Evolutionary conservation across 1,140 invertebrate genomes (phyloP), one percentile per base, ranked within the genome.

Genomic region (Diabrotica virgifera): DNA sequence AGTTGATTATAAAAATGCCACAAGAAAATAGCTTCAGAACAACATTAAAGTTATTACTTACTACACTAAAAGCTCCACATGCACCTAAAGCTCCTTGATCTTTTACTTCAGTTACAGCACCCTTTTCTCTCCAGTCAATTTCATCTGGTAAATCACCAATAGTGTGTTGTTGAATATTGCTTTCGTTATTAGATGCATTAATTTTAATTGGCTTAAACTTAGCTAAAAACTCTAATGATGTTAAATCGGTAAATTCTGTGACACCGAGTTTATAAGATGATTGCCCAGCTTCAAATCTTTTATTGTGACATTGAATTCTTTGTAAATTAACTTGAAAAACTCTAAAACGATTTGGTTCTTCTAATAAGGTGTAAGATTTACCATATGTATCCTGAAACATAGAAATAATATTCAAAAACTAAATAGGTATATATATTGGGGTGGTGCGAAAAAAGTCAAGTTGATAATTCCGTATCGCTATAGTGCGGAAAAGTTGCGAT

Each of bases 241-340:
- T 59, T 13, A 11, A n/a, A 14, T 59, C 57, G 11, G 57, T 50
- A n/a, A 59, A 59, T 50, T 59, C 24, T 6, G 35, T 59, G 36
- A 59, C 7, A 6, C 36, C 36, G 7, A 59, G 36, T 12, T 50
- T 37, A n/a, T 13, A 59, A 5, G 36, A 7, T 38, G 8, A 10
- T n/a, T 37, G 12, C 10, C 57, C 57, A 5, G 13, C 36, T 59
- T 59, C 35, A 6, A 24, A 59, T 8, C 24, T 38, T 14, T 59
- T 36, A 36, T 59, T 59, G 13, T 59, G 57, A 5, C 8, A 0
- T 8, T 59, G 24, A 6, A 59, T 46, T 46, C 6, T 46, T 5
- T 3, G 40, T 5, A 46, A 46, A 46, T 46, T 46, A n/a, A 5
- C 5, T 46, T 46, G 8, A n/a, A 46, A 46, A 46, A 46, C 5